phyloP scores from a whole-genome alignment of 2,113 vertebrate genomes.

The Noturus placidus region DNA sequence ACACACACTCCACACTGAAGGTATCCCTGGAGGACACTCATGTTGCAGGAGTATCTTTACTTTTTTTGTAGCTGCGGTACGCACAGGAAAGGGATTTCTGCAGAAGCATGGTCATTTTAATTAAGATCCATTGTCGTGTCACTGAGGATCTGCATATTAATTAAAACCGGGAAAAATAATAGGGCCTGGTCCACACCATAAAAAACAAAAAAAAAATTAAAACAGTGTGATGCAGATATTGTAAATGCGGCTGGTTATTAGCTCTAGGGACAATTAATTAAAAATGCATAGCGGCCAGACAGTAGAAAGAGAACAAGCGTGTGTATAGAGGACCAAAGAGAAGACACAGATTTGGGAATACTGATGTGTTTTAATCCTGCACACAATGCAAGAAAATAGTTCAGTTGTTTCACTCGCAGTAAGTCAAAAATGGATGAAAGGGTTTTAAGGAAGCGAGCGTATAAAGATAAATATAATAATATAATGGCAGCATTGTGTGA shows the following conservation, averaged over 20 bases:
- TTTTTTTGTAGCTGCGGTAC: not conserved
- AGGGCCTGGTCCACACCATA: not conserved
- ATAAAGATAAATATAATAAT: not conserved
- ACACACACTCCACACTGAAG: not conserved
- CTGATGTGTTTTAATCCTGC: conserved; percentile 1
- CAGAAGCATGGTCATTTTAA: conserved; percentile 28
- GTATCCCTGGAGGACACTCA: not conserved
- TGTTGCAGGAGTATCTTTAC: not conserved
- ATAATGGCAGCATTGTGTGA: not conserved
- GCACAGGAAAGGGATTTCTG: not conserved
- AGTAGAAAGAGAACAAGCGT: not conserved
- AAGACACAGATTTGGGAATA: not conserved
- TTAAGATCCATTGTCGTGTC: conserved; percentile 32
- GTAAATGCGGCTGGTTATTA: conserved; percentile 10
- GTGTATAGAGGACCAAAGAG: not conserved
- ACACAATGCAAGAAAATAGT: not conserved
- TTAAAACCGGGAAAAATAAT: conserved; percentile 12
- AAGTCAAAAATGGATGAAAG: not conserved
- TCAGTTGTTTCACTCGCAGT: not conserved
- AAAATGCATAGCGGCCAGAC: conserved; percentile 1
- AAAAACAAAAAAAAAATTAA: too few species aligned
- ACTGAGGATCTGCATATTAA: conserved; percentile 40
- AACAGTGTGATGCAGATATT: not conserved
- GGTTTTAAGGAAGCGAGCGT: not conserved
- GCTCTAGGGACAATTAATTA: conserved; percentile 20